phyloP scores from a whole-genome alignment of 2,888 invertebrate species.

The Brachylomia viminalis region DNA sequence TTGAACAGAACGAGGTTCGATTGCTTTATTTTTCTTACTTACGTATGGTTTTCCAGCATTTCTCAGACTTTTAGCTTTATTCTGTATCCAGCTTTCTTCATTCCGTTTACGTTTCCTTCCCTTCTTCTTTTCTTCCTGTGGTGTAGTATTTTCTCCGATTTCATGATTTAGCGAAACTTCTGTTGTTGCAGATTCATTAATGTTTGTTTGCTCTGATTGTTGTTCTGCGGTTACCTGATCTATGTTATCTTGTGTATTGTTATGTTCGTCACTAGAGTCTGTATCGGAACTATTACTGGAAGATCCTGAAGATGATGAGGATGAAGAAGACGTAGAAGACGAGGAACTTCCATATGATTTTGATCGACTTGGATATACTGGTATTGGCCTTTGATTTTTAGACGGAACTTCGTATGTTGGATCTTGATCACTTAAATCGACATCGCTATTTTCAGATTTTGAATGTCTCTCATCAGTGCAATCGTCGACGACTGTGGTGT shows the following conservation, averaged over 20 bases:
- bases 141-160: slow-evolving; percentile 17
- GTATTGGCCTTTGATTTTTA: neutral
- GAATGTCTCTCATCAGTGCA: slow-evolving; percentile 34
- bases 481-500: slow-evolving; percentile 34
- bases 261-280: neutral
- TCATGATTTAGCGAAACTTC: neutral
- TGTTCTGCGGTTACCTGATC: slow-evolving; percentile 6
- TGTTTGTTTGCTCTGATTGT: slow-evolving; percentile 21
- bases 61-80: slow-evolving; percentile 29
- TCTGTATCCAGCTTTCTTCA: slow-evolving; percentile 54
- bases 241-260: neutral
- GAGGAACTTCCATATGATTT: slow-evolving; percentile 36
- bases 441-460: slow-evolving; percentile 40
- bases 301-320: slow-evolving; percentile 26
- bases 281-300: neutral
- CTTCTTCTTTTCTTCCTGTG: slow-evolving; percentile 46
- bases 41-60: slow-evolving; percentile 21
- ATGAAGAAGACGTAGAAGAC: slow-evolving; percentile 37
- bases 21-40: neutral
- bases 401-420: slow-evolving; percentile 2
- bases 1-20: slow-evolving; percentile 46
- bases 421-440: slow-evolving; percentile 52
- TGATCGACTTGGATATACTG: slow-evolving; percentile 20
- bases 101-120: slow-evolving; percentile 53
- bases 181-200: neutral